Percentiles rank a stretch among this genome's conserved stretches.
phyloP scores from a whole-genome alignment of 2,113 vertebrate genomes.

The Stigmatopora nigra region DNA sequence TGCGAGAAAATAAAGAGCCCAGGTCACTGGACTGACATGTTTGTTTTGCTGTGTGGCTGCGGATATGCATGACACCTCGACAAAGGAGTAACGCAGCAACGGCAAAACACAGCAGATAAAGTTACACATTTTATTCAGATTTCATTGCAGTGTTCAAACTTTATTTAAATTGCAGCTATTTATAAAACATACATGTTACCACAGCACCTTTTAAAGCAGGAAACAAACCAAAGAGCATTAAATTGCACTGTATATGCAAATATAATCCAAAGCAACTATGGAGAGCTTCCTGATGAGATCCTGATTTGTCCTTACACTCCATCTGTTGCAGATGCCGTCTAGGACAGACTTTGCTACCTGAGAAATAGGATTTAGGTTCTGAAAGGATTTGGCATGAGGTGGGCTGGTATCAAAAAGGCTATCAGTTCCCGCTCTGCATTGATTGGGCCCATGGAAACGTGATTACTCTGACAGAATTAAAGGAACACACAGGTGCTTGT shows the following conservation, averaged over 20 bases:
- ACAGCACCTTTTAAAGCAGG: conserved; percentile 30
- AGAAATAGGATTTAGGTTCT: conserved; percentile 38
- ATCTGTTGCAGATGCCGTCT: conserved; percentile 28
- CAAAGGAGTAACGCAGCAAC: background rate
- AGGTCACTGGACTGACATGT: conserved; percentile 12
- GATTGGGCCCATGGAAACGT: conserved; percentile 5
- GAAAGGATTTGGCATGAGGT: conserved; percentile 48
- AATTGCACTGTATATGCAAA: conserved; percentile 1
- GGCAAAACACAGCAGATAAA: conserved; percentile 13
- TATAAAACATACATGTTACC: conserved; percentile 44
- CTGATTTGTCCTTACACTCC: conserved; percentile 28
- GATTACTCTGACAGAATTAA: conserved; percentile 3
- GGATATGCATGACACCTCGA: background rate
- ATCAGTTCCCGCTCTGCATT: conserved; percentile 25
- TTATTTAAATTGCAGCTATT: conserved; percentile 24
- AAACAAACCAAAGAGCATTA: conserved; percentile 27
- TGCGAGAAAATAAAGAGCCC: conserved; percentile 29
- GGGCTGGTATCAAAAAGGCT: conserved; percentile 12
- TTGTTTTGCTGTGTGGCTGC: conserved; percentile 4
- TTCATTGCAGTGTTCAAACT: conserved; percentile 52
- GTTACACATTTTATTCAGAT: conserved; percentile 35
- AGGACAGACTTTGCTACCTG: conserved; percentile 45
- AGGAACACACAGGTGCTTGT: conserved; percentile 23
- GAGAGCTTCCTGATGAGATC: conserved; percentile 32
- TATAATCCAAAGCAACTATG: background rate